Evolutionary conservation across 2,888 invertebrate species (phyloP).

Genomic region (Troides helena): DNA sequence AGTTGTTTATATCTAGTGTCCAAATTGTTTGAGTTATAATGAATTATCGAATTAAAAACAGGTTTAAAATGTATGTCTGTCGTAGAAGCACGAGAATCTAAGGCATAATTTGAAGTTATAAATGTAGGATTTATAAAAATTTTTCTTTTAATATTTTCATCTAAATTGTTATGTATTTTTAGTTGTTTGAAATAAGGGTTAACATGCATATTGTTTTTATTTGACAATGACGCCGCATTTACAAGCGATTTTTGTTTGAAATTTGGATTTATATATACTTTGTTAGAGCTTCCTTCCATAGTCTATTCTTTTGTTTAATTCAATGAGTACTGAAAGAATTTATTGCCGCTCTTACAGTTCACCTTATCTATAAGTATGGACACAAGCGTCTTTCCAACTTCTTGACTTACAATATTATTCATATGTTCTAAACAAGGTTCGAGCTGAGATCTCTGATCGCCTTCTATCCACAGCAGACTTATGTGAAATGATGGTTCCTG

Average conservation of each 20-base stretch:
- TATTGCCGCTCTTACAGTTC: slow-evolving; percentile 88
- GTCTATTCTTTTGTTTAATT: slow-evolving; percentile 36
- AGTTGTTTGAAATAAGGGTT: slow-evolving; percentile 58
- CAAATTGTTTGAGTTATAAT: neutral
- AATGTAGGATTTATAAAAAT: slow-evolving; percentile 78
- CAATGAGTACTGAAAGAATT: slow-evolving; percentile 80
- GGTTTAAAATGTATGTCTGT: neutral
- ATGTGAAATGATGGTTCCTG: slow-evolving; percentile 92
- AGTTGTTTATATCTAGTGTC: slow-evolving; percentile 6
- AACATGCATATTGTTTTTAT: slow-evolving; percentile 48
- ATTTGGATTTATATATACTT: slow-evolving; percentile 70
- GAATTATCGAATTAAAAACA: neutral
- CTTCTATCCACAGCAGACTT: slow-evolving; percentile 90
- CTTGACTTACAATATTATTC: slow-evolving; percentile 61
- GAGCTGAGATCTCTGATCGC: slow-evolving; percentile 81
- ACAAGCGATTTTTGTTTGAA: slow-evolving; percentile 48
- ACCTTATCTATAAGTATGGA: slow-evolving; percentile 77
- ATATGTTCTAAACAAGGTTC: slow-evolving; percentile 70
- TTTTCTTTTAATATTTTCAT: slow-evolving; percentile 40
- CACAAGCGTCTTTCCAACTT: slow-evolving; percentile 56
- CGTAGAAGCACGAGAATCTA: neutral
- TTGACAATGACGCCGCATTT: slow-evolving; percentile 21
- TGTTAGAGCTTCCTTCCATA: slow-evolving; percentile 43
- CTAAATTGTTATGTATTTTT: slow-evolving; percentile 32
- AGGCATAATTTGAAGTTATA: slow-evolving; percentile 38